Evolutionary conservation across 2,797 vertebrate species (phyloP), one percentile per base, ranked within the genome.

Genomic region (Melanotaenia boesemani): DNA sequence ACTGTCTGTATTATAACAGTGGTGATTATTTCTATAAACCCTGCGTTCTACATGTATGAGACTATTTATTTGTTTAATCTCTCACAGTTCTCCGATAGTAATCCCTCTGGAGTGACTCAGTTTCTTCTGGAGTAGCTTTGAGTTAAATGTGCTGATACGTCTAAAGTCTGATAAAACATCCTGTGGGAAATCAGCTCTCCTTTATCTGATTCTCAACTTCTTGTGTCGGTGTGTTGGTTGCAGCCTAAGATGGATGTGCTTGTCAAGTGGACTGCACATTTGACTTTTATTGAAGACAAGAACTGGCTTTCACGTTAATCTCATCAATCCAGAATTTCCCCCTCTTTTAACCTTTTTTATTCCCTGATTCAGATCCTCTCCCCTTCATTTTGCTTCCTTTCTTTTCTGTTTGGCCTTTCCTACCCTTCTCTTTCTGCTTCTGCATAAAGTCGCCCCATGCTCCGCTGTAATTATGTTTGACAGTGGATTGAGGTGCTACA

Each of bases 381-480:
- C 46, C 48, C 2, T 16, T 50, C 8, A 57, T 48, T 62, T 64
- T 6, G 12, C 13, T 13, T 56, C 28, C 24, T 26, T 28, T 66
- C 46, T 30, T 46, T 32, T 57, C 37, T 8, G 37, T 28, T 13
- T 1, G 32, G 60, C 15, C 13, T n/a, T n/a, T 34, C 32, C 7
- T 1, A 7, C 20, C 13, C n/a, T 37, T 50, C 37, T 67, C 48
- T 22, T 46, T 46, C 16, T 46, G 48, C 3, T 52, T 50, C 46
- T 50, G 46, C 46, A n/a, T 22, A 22, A 11, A 52, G 48, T 78
- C 73, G 39, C 0, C 56, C 68, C 18, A 1, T 41, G 63, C 62
- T 67, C 30, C 56, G 2, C 67, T 74, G 48, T 85, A 77, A 88
- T 86, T 78, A 50, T 76, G 44, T 46, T 76, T 85, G 86, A 85